Evolutionary conservation across 30 jellyfish, hydroid and myxozoan genomes (phyloP), one percentile per base, ranked within the genome.

Genomic region (Turritopsis rubra): DNA sequence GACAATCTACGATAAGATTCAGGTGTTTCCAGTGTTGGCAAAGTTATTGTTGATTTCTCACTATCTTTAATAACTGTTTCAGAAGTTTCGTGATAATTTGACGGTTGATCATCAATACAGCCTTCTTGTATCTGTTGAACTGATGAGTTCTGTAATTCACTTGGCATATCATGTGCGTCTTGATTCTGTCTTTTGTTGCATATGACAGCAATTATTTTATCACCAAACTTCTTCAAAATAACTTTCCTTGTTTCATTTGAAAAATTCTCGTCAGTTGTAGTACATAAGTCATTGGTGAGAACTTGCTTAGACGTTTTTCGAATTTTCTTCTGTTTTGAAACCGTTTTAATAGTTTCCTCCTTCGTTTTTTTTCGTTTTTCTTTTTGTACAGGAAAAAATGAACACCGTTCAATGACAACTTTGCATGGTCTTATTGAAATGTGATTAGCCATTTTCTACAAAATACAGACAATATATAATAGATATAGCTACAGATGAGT

Each of bases 181-280:
- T 23, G 4, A 19, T 17, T n/a, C 19, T 68, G 28, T 68, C 30
- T 27, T 68, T 68, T 68, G 19, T 68, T 68, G 77, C 77, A 68
- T 7, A 68, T 27, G 19, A 68, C 30, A 68, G 77, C 77, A 68
- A 68, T 68, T 68, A 68, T n/a, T 27, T 68, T 68, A 68, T 68
- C 77, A 23, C 77, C 77, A 68, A 68, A 27, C 8, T 68, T 68
- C 30, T 68, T 68, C 19, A 68, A 68, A n/a, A 68, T 68, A 68
- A 68, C 77, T 68, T 68, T 68, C 19, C 77, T 68, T 7, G 77
- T 68, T 22, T 7, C 8, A 68, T 68, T 68, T 23, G 77, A 68
- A 68, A n/a, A 16, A 68, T 0, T 68, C 21, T 68, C 21, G 30
- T 1, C n/a, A n/a, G n/a, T 41, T 41, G 60, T 5, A 41, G 60